A percentile compares a stretch with the other conserved stretches of the same genome.
phyloP scores from a whole-genome alignment of 2,888 invertebrate genomes.

The Aleiodes testaceus region DNA sequence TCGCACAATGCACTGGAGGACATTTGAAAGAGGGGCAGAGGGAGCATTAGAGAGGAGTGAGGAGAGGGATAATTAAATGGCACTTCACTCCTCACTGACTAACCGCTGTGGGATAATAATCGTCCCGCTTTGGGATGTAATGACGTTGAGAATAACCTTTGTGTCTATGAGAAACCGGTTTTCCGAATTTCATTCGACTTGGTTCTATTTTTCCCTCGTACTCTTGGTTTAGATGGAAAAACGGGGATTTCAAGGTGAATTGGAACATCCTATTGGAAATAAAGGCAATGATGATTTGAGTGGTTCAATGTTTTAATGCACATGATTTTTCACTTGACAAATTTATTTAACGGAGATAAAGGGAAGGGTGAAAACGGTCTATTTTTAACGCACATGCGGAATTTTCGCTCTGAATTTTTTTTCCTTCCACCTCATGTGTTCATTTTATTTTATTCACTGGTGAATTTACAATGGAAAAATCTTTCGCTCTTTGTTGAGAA shows the following conservation, averaged over 20 bases:
- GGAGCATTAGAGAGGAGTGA: not conserved
- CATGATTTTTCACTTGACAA: too few species aligned
- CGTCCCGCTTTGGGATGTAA: constrained; percentile 42
- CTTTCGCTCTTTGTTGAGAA: constrained; percentile 5
- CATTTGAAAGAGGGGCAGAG: not conserved
- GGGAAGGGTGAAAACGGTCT: too few species aligned
- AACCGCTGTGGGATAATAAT: constrained; percentile 43
- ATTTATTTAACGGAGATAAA: too few species aligned
- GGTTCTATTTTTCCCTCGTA: constrained; percentile 20
- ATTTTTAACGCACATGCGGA: too few species aligned
- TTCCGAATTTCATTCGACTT: constrained; percentile 5
- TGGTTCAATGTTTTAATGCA: too few species aligned
- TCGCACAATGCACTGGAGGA: not conserved
- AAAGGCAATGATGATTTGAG: too few species aligned
- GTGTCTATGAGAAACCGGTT: constrained; percentile 40
- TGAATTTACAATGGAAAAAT: constrained; percentile 2
- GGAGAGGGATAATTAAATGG: constrained; percentile 38
- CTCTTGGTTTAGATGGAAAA: not conserved
- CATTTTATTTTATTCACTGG: too few species aligned
- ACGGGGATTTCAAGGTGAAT: not conserved
- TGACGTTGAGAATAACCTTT: constrained; percentile 37
- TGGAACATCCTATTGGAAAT: not conserved
- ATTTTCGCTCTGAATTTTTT: too few species aligned
- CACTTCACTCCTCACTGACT: constrained; percentile 37
- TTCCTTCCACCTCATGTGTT: too few species aligned